These are phyloP conservation scores for Taenioides sp. DNA, from an alignment of 2,797 vertebrate genomes.

Conservation along the genomic window DNA sequence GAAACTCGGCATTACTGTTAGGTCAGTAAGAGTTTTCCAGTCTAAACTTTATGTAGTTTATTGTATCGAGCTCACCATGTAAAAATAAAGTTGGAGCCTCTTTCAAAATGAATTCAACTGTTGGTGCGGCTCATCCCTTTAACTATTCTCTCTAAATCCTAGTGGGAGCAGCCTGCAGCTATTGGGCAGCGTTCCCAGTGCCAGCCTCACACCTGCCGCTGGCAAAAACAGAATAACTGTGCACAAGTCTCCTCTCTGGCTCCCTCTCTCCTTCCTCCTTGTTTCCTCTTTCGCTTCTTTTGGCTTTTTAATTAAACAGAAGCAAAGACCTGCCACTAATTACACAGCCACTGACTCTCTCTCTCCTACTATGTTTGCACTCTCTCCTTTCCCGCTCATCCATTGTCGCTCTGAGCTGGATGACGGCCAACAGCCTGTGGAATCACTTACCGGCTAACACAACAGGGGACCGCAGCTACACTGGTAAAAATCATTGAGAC, in stretches of 20 bases:
- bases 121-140: slow-evolving; percentile 50
- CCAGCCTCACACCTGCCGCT: slow-evolving; percentile 66
- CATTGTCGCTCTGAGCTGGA: slow-evolving; percentile 54
- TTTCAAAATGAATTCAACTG: slow-evolving; percentile 51
- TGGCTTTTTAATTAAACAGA: slow-evolving; percentile 78
- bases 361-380: slow-evolving; percentile 23
- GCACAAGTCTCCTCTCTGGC: slow-evolving; percentile 56
- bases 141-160: slow-evolving; percentile 53
- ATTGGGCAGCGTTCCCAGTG: slow-evolving; percentile 61
- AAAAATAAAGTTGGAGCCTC: slow-evolving; percentile 28
- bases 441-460: slow-evolving; percentile 69
- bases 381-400: slow-evolving; percentile 28
- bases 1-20: no score
- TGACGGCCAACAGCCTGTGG: slow-evolving; percentile 74
- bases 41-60: neutral
- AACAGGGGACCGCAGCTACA: slow-evolving; percentile 35
- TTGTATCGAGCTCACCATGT: slow-evolving; percentile 11
- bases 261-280: slow-evolving; percentile 52
- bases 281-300: slow-evolving; percentile 58
- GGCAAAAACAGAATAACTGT: slow-evolving; percentile 71
- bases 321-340: slow-evolving; percentile 74
- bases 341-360: slow-evolving; percentile 70
- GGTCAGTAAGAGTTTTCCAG: no score
- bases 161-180: slow-evolving; percentile 55
- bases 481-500: slow-evolving; percentile 20